Conservation (phyloP, 2,888 invertebrate genomes). For the Eulithis prunata region DNA sequence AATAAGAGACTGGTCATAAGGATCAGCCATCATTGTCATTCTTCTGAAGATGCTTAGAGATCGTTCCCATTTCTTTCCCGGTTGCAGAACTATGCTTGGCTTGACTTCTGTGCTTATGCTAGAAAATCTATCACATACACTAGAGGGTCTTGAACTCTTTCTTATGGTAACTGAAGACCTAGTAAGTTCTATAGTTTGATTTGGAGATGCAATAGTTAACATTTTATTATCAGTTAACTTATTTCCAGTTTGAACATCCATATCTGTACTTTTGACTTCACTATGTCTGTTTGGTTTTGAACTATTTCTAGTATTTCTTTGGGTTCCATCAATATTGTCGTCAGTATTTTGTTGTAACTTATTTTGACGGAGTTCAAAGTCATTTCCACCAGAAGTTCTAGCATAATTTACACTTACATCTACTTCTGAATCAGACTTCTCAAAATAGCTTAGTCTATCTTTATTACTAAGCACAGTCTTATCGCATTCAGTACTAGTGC, state of each 20-base stretch:
- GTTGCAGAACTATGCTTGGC: constrained; percentile 78
- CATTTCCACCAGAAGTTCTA: constrained; percentile 1
- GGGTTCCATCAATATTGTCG: constrained; percentile 9
- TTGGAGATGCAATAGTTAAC: not conserved
- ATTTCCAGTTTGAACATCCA: constrained; percentile 18
- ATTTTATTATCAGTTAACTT: constrained; percentile 9
- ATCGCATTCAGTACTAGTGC: constrained; percentile 59
- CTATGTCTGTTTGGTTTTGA: constrained; percentile 20
- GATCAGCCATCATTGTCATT: constrained; percentile 72
- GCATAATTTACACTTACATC: constrained; percentile 10
- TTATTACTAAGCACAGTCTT: constrained; percentile 58
- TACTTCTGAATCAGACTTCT: constrained; percentile 24
- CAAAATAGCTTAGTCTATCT: constrained; percentile 18
- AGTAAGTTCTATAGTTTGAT: constrained; percentile 1
- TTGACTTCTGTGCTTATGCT: constrained; percentile 49
- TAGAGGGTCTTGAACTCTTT: constrained; percentile 44
- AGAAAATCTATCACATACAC: constrained; percentile 34
- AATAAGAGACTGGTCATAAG: constrained; percentile 67
- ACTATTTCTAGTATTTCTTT: constrained; percentile 22
- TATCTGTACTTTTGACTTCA: constrained; percentile 11
- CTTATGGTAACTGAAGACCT: constrained; percentile 41
- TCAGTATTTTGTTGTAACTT: constrained; percentile 6
- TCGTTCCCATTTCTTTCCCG: constrained; percentile 88
- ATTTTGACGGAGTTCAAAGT: constrained; percentile 8
- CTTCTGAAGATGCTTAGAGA: constrained; percentile 85